phyloP scores from a whole-genome alignment of 64 coral and sea anemone species.

The Acropora tenuis region DNA sequence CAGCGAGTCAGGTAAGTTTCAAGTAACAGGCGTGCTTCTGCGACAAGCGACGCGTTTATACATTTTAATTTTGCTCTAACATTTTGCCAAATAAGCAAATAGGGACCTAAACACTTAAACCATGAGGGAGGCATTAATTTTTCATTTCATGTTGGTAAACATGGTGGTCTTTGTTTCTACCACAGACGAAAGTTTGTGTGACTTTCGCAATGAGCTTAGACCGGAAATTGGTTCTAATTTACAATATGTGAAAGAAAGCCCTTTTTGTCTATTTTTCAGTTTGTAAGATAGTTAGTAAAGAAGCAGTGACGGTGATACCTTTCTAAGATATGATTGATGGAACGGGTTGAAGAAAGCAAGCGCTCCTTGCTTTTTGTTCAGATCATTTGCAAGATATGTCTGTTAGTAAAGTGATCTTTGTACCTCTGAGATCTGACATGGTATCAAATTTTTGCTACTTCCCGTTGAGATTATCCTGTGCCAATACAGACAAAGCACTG shows the following conservation, averaged over 20 bases:
- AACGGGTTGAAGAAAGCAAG: background rate
- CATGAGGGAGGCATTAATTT: constrained; percentile 76
- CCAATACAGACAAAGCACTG: background rate
- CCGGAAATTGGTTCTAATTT: background rate
- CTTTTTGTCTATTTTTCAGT: background rate
- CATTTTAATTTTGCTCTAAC: background rate
- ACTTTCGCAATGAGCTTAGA: background rate
- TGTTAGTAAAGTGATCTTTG: constrained; percentile 30
- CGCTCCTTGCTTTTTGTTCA: background rate
- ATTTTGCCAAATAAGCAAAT: background rate
- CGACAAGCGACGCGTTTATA: background rate
- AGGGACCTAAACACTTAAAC: constrained; percentile 29
- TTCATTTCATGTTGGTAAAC: constrained; percentile 49
- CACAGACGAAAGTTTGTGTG: constrained; percentile 11
- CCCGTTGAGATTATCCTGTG: background rate
- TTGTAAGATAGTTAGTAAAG: background rate
- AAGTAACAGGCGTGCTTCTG: background rate
- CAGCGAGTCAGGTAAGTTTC: constrained; percentile 43
- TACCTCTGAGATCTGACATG: background rate
- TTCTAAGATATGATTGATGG: constrained; percentile 35
- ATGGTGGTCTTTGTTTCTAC: constrained; percentile 38
- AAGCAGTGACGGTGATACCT: too few species aligned
- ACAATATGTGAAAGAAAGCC: background rate
- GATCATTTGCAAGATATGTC: background rate
- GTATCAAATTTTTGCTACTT: constrained; percentile 15